Conservation (phyloP, 1,140 invertebrate species). For the Meloidogyne hapla region DNA sequence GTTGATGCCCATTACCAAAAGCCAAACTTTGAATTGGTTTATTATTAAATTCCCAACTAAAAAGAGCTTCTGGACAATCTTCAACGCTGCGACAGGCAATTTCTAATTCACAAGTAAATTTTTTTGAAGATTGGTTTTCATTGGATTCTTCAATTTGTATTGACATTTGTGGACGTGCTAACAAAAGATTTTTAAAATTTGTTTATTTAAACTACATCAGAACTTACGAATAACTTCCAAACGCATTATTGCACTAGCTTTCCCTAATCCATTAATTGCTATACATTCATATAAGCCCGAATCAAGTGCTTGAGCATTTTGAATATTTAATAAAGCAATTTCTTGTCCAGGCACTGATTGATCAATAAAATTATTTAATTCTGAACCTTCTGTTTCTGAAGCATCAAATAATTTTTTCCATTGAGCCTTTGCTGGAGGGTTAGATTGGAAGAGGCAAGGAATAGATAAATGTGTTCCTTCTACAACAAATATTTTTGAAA, state of each 20-base stretch:
- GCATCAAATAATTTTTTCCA: conserved; percentile 20
- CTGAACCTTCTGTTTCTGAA: neutral
- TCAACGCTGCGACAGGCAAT: conserved; percentile 27
- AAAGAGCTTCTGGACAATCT: conserved; percentile 46
- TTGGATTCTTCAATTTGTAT: neutral
- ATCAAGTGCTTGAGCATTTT: conserved; percentile 29
- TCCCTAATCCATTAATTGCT: conserved; percentile 40
- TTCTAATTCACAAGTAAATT: conserved; percentile 43
- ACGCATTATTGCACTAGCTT: conserved; percentile 26
- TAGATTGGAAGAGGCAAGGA: conserved; percentile 46
- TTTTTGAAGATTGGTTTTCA: neutral
- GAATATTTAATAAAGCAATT: conserved; percentile 25
- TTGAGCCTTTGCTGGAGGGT: conserved; percentile 32
- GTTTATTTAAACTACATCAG: neutral
- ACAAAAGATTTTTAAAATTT: neutral
- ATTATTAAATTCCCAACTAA: conserved; percentile 51
- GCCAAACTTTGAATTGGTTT: conserved; percentile 19
- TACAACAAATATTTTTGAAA: conserved; percentile 42
- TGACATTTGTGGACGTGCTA: neutral
- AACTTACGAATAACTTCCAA: conserved; percentile 37
- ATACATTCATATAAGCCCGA: conserved; percentile 42
- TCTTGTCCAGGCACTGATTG: conserved; percentile 4
- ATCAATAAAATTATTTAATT: conserved; percentile 11
- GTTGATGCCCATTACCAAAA: neutral
- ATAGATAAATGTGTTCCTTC: conserved; percentile 38